phyloP scores from a whole-genome alignment of 2,888 invertebrate species.

The Temnothorax unifasciatus region DNA sequence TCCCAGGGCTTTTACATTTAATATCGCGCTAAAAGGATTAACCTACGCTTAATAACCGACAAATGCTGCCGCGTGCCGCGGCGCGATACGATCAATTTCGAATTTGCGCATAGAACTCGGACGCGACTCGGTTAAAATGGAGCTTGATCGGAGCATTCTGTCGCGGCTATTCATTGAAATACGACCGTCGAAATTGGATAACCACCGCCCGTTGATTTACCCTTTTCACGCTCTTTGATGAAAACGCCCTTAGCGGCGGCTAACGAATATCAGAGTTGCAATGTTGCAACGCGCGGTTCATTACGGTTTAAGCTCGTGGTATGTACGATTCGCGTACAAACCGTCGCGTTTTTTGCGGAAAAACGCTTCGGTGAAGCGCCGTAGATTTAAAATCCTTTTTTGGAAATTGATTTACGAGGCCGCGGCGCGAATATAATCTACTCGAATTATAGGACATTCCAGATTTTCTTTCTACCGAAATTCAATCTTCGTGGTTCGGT shows the following conservation, averaged over 20 bases:
- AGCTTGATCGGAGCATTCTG: slow-evolving; percentile 35
- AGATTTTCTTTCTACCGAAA: slow-evolving; percentile 19
- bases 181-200: slow-evolving; percentile 44
- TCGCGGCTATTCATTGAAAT: slow-evolving; percentile 20
- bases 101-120: slow-evolving; percentile 15
- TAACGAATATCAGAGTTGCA: neutral
- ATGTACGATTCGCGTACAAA: neutral
- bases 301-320: slow-evolving; percentile 7
- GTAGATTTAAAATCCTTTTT: neutral
- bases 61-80: slow-evolving; percentile 26
- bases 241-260: neutral
- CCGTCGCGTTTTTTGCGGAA: slow-evolving; percentile 1
- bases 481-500: slow-evolving; percentile 32
- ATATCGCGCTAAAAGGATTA: slow-evolving; percentile 29
- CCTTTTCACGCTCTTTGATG: neutral
- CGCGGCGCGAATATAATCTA: neutral
- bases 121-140: slow-evolving; percentile 44
- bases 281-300: neutral
- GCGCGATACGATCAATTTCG: slow-evolving; percentile 20
- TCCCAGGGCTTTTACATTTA: slow-evolving; percentile 28
- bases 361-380: neutral
- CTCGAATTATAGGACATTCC: neutral
- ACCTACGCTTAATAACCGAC: slow-evolving; percentile 29
- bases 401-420: neutral
- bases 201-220: neutral